Conservation (phyloP, 2,888 invertebrate species). For the Tridacna gigas region DNA sequence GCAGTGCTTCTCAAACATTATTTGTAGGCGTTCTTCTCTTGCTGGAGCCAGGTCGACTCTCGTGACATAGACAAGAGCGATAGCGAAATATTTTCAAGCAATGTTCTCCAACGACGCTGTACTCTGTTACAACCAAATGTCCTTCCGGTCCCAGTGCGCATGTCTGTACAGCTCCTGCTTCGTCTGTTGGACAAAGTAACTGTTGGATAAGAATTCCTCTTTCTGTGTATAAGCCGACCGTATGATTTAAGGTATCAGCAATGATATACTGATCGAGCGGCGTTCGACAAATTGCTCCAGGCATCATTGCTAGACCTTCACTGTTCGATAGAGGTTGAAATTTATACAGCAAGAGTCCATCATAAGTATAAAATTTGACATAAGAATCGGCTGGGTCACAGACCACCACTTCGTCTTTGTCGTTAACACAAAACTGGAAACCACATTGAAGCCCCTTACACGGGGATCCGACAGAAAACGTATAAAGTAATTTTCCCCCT, state of each 20-base stretch:
- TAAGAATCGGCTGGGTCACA: constrained; percentile 73
- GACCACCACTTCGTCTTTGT: constrained; percentile 76
- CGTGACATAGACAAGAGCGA: constrained; percentile 77
- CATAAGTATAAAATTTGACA: constrained; percentile 74
- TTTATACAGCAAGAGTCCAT: constrained; percentile 71
- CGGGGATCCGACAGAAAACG: constrained; percentile 61
- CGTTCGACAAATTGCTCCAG: constrained; percentile 77
- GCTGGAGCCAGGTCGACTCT: constrained; percentile 73
- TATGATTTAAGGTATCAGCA: constrained; percentile 79
- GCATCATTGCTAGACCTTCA: constrained; percentile 74
- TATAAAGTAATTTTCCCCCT: constrained; percentile 69
- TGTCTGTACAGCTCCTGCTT: constrained; percentile 77
- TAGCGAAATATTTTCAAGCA: constrained; percentile 82
- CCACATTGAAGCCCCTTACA: constrained; percentile 43
- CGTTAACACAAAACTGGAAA: constrained; percentile 70
- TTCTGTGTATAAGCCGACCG: constrained; percentile 79
- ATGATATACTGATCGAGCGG: constrained; percentile 76
- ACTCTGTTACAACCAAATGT: constrained; percentile 80
- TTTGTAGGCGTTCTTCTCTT: constrained; percentile 74
- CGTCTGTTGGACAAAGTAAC: constrained; percentile 77
- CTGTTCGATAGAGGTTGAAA: constrained; percentile 72
- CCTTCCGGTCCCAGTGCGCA: constrained; percentile 81
- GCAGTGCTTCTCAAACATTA: constrained; percentile 32
- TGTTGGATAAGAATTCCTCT: constrained; percentile 75
- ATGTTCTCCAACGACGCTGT: constrained; percentile 77